Base-by-base conservation (phyloP, 2,797 vertebrate species). In the Mastacembelus armatus region DNA sequence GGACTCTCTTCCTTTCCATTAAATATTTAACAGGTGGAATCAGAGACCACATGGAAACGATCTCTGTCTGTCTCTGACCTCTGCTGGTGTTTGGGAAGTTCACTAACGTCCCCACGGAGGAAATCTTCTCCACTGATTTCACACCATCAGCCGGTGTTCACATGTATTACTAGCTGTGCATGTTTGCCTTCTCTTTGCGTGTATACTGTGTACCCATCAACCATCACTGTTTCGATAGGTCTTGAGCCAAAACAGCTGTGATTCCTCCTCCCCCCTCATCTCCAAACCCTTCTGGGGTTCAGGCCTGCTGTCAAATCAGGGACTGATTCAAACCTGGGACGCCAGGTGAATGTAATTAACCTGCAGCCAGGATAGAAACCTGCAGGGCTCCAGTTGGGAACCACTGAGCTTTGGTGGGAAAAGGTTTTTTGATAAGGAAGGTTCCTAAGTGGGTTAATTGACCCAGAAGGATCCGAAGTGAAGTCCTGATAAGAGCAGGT, bases 261-360 rank as follows among this genome's bases (percentile, higher is more conserved):
- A 30, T 18, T 70, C 30, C 47, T 66, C 15, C 38, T 36, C 9
- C 52, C 26, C 35, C 15, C 50, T 32, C 38, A 44, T 60, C 24
- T 45, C 12, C 4, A 3, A 60, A 32, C 15, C 32, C 63, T 49
- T 55, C 38, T 21, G 45, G 40, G 67, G 67, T 65, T 48, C 9
- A 1, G 43, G 58, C 39, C 47, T 7, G 66, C 71, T 19, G 44
- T 60, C 76, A 76, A 84, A 81, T 80, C n/a, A 48, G 56, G 32
- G 55, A 39, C 60, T 30, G 48, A 29, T 60, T 59, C 49, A 44
- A 81, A 62, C 55, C 62, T 15, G 79, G 36, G 81, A 81, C 5
- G 8, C 3, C 54, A 78, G 88, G 85, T 83, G 81, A 87, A 83
- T 71, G 85, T 87, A 89, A 90, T 90, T 90, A 90, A 88, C 89